Evolutionary conservation across 2,113 vertebrate genomes (phyloP).

Genomic region (Engystomops pustulosus): DNA sequence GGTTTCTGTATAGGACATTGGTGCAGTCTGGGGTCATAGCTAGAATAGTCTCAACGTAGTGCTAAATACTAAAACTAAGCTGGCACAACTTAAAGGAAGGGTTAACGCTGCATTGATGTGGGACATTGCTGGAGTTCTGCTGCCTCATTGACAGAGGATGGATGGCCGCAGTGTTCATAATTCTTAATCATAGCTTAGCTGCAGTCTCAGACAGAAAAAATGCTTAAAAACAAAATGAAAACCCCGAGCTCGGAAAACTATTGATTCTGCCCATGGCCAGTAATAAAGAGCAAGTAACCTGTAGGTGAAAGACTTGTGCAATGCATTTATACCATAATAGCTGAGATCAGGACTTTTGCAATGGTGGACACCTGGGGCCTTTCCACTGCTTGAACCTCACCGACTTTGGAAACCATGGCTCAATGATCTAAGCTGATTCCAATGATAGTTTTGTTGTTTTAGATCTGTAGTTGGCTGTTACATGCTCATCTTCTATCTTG

Average conservation of each 20-base stretch:
- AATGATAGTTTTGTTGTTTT: too few relatives aligned
- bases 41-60: too few relatives aligned
- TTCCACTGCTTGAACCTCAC: too few relatives aligned
- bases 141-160: conserved; percentile 69
- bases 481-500: too few relatives aligned
- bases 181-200: conserved; percentile 80
- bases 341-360: conserved; percentile 77
- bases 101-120: background rate
- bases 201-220: background rate
- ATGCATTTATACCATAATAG: conserved; percentile 86
- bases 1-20: too few relatives aligned
- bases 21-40: too few relatives aligned
- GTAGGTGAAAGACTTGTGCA: conserved; percentile 85
- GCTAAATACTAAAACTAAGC: too few relatives aligned
- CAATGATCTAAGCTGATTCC: too few relatives aligned
- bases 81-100: too few relatives aligned
- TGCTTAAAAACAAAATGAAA: conserved; percentile 84
- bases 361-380: background rate
- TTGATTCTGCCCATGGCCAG: conserved; percentile 84
- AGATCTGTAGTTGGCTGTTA: too few relatives aligned
- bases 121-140: conserved; percentile 1
- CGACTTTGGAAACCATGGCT: too few relatives aligned
- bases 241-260: conserved; percentile 78
- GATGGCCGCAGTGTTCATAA: conserved; percentile 73
- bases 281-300: conserved; percentile 88